Conservation (phyloP, 2,797 vertebrate genomes). For the Nannoperca obscura region DNA sequence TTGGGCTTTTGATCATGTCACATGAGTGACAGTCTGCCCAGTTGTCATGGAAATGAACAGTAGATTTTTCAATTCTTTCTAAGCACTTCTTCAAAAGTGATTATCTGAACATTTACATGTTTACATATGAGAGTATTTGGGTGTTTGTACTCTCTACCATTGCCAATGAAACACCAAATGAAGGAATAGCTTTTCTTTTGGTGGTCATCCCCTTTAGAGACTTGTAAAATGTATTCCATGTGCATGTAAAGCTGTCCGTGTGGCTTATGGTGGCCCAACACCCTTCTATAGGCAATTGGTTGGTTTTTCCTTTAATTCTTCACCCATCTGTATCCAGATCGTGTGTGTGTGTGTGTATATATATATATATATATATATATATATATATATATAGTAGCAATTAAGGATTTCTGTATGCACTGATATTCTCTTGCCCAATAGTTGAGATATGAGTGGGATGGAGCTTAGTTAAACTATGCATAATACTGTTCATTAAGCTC, state of each 20-base stretch:
- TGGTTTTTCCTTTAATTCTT: background rate
- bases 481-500: conserved; percentile 36
- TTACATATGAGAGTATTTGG: background rate
- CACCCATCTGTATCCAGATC: background rate
- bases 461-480: conserved; percentile 12
- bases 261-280: background rate
- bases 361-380: too few relatives aligned
- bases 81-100: too few relatives aligned
- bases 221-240: background rate
- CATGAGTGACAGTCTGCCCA: background rate
- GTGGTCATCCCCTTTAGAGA: background rate
- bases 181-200: background rate
- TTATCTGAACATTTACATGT: background rate
- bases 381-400: background rate
- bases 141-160: too few relatives aligned
- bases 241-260: background rate
- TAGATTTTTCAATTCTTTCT: background rate
- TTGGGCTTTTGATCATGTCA: background rate
- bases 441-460: conserved; percentile 14
- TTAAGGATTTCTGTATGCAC: background rate
- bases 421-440: conserved; percentile 3
- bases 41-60: background rate
- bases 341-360: background rate
- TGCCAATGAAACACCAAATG: too few relatives aligned
- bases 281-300: background rate